Evolutionary conservation across 2,797 vertebrate species (phyloP), one percentile per base, ranked within the genome.

Genomic region (Heterohyrax brucei): DNA sequence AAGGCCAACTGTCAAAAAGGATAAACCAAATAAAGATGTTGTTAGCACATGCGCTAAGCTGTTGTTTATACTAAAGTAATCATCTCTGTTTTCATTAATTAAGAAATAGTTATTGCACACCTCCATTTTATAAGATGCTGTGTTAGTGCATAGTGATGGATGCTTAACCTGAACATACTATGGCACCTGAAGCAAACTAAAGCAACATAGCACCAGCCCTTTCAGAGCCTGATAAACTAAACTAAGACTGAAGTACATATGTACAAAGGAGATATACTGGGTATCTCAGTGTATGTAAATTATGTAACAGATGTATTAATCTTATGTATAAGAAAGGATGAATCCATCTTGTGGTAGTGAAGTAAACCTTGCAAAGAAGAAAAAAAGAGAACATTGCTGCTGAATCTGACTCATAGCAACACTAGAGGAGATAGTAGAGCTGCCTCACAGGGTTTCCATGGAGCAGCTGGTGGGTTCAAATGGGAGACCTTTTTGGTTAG

Each of bases 41-140:
- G 4, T 59, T 82, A 64, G 46, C 16, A 30, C 12, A 88, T 66
- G 0, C 80, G 46, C 46, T 88, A 22, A 50, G 28, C n/a, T 86
- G 72, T 10, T 83, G 80, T 77, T 96, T 96, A 93, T 1, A 92
- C 2, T 50, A 90, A 92, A 62, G 75, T 83, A 73, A 83, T 72
- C 59, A 80, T 19, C 2, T 33, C 44, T 66, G 24, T 81, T 53
- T 93, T 88, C 53, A 89, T 90, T 95, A 89, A 91, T 79, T 96
- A 96, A 86, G 64, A 86, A 90, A 92, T 53, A 87, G 21, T 64
- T 85, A 86, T 56, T 44, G 12, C 13, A 50, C 72, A 1, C 30
- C 18, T 59, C 26, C 19, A 81, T 62, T 85, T 13, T 93, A 59
- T 92, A 68, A 89, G 81, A 16, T 78, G 28, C 82, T 94, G 5